Evolutionary conservation across 2,888 invertebrate species (phyloP), one percentile per base, ranked within the genome.

Genomic region (Orthosia cruda): DNA sequence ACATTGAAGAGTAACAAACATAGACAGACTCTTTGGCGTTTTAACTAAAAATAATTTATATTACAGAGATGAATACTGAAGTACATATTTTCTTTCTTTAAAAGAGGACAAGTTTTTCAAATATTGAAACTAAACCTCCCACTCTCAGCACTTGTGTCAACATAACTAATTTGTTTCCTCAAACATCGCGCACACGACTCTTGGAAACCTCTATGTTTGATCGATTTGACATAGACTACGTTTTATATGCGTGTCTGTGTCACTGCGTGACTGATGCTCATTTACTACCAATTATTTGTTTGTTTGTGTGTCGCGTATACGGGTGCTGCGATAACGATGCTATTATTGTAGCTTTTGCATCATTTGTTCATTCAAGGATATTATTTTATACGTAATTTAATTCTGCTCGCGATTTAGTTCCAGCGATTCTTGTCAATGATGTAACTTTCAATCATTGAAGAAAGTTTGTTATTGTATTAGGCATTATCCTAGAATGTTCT

Each of bases 201-300:
- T 70, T 54, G 50, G 81, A 71, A 71, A 64, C 62, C 40, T 67
- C 50, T 26, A 13, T 77, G 59, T 57, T 72, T 67, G 69, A 83
- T 83, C 85, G 70, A 85, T 83, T 70, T 72, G 77, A 55, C 69
- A 23, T 70, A 67, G 57, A 58, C 26, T 54, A 32, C 58, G 84
- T 45, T 63, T 58, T 64, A 4, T 84, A 40, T 81, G 57, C 63
- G 59, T 40, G 47, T 4, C 52, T 84, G 65, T 82, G 76, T 84
- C 71, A 74, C 81, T 74, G 65, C 85, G 76, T 84, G 82, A 74
- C 81, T 74, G 52, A 84, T 69, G 23, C 54, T 54, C 62, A 61
- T 84, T 81, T 74, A 70, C 55, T n/a, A 45, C 18, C 20, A 52
- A 52, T 61, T 20, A 50, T 65, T 64, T 81, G 52, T 67, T 62